Evolutionary conservation across 1,140 invertebrate species (phyloP), one percentile per base, ranked within the genome.

Genomic region (Pseudomyrmex flavicornis): DNA sequence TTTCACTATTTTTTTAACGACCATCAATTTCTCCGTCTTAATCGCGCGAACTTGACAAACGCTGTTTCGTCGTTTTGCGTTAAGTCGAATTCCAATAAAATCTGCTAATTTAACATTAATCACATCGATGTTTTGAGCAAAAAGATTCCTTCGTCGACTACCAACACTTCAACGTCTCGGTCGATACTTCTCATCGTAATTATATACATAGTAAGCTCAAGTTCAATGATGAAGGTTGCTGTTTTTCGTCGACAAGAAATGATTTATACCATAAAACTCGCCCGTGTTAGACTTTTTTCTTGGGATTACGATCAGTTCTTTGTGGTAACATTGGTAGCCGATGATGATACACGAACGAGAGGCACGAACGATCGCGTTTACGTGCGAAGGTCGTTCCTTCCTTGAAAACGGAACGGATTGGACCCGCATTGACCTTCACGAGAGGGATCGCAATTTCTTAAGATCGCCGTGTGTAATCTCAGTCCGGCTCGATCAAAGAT

Each of bases 181-280:
- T 86, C 72, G 80, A 68, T 54, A 76, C 54, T 52, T 35, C 69
- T 86, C 73, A 79, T 83, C 76, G 22, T 50, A 17, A 54, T 44
- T 26, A 26, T 35, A 35, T 7, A 35, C 35, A 35, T 35, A 35
- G 62, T 65, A 61, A 62, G n/a, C 54, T 13, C 66, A 15, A 73
- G 44, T 56, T 54, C 26, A 12, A 56, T 35, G 65, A 74, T 44
- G 80, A 87, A 87, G 73, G 85, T 35, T 85, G 56, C 2, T 66
- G 63, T 56, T 83, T 52, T n/a, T 22, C 52, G 61, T 15, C 9
- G 79, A 50, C 54, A 44, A n/a, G 52, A 44, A 7, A 85, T n/a
- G 4, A 62, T 62, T 61, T 50, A 50, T 48, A 66, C 15, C 13
- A 15, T 35, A 73, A 87, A 62, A 72, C 56, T 65, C 77, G 66